Conservation (phyloP, 2,113 vertebrate species). For the Globicephala melas region DNA sequence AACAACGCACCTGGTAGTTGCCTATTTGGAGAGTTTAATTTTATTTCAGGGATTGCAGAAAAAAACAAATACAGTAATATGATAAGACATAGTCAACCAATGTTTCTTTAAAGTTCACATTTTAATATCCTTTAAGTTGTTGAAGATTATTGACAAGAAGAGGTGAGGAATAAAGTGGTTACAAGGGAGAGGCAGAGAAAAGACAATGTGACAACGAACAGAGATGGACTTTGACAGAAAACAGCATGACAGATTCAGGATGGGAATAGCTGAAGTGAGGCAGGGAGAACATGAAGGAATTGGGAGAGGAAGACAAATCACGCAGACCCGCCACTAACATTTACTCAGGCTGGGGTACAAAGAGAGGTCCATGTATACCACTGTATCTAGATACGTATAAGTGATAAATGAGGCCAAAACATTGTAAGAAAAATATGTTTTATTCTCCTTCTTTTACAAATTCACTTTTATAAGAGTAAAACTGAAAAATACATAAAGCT, state of each 20-base stretch:
- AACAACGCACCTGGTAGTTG: not conserved
- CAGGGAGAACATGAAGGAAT: not conserved
- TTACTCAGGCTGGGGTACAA: too few species aligned
- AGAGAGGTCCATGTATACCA: not conserved
- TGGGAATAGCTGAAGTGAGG: too few species aligned
- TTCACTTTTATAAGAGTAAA: not conserved
- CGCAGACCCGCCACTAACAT: accelerated
- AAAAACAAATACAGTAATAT: not conserved
- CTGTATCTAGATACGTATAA: not conserved
- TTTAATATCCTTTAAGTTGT: not conserved
- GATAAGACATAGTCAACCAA: not conserved
- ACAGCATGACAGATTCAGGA: accelerated
- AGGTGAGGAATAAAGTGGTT: not conserved
- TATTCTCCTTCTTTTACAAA: not conserved
- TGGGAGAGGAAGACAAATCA: not conserved
- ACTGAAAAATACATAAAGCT: not conserved
- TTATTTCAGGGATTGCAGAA: not conserved
- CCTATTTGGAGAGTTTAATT: not conserved
- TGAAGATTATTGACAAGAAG: not conserved
- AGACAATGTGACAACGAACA: not conserved
- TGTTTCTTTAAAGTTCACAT: not conserved
- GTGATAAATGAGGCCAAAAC: not conserved
- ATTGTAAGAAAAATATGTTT: not conserved
- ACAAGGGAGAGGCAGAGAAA: not conserved
- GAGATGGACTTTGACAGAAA: not conserved